A percentile compares a stretch with the other conserved stretches of the same genome.
Conservation (phyloP, 2,888 invertebrate species). For the Ganaspis brasiliensis region DNA sequence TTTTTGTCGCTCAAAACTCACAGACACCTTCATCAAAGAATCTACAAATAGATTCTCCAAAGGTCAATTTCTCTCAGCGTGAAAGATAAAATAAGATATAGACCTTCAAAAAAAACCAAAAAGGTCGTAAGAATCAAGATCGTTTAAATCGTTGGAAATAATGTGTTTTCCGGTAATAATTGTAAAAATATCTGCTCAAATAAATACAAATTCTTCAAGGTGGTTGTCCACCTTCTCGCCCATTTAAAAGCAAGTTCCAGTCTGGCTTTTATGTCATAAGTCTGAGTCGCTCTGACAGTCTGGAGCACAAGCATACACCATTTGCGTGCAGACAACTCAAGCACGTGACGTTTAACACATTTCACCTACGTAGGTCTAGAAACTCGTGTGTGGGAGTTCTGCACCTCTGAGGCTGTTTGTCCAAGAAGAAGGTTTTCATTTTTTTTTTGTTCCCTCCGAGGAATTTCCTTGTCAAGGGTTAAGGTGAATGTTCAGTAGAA, state of each 20-base stretch:
- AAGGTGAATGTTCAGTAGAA: not conserved
- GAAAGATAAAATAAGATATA: not conserved
- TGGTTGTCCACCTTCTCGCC: slow-evolving; percentile 1
- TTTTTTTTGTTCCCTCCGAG: not conserved
- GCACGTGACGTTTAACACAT: not conserved
- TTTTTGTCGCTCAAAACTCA: slow-evolving; percentile 33
- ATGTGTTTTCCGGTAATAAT: not conserved
- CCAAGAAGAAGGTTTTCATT: not conserved
- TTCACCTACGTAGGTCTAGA: not conserved
- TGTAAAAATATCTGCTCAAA: not conserved
- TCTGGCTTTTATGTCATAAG: slow-evolving; percentile 16
- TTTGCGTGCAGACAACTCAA: not conserved
- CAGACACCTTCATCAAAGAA: slow-evolving; percentile 50
- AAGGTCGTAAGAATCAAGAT: too few relatives aligned
- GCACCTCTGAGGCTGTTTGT: not conserved
- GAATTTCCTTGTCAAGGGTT: not conserved
- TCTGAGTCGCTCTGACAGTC: slow-evolving; percentile 14
- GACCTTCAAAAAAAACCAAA: not conserved
- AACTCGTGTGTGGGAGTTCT: slow-evolving; percentile 3
- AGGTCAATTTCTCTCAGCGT: slow-evolving; percentile 47
- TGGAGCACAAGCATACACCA: slow-evolving; percentile 26
- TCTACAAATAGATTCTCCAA: slow-evolving; percentile 61
- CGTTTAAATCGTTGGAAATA: not conserved
- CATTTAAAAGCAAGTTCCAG: slow-evolving; percentile 25
- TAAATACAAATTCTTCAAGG: slow-evolving; percentile 18